A percentile compares a stretch with the other conserved stretches of the same genome.
Conservation (phyloP, 2,113 vertebrate genomes). For the Paratilapia polleni region DNA sequence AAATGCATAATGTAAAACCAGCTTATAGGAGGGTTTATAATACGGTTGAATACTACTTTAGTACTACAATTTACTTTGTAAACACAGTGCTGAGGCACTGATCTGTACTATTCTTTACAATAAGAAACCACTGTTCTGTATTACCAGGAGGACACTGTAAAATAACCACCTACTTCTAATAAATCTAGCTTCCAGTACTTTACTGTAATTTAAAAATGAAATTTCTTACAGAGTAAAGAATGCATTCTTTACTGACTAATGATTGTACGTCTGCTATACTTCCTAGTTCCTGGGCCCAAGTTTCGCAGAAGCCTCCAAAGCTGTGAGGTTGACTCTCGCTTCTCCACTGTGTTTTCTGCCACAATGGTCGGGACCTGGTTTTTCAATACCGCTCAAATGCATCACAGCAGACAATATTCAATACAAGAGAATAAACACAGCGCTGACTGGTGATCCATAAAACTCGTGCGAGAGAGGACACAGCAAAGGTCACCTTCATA, state of each 20-base stretch:
- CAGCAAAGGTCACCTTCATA: slow-evolving; percentile 84
- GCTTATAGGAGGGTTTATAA: not conserved
- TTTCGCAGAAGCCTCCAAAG: slow-evolving; percentile 80
- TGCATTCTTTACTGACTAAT: not conserved
- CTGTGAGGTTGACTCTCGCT: slow-evolving; percentile 75
- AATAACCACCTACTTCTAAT: not conserved
- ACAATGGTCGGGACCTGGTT: slow-evolving; percentile 85
- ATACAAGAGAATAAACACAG: slow-evolving; percentile 66
- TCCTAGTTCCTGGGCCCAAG: slow-evolving; percentile 83
- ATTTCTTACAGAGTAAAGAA: not conserved
- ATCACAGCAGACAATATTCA: slow-evolving; percentile 60
- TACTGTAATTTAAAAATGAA: not conserved
- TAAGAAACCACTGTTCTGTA: not conserved
- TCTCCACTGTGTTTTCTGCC: slow-evolving; percentile 86
- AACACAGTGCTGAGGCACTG: not conserved
- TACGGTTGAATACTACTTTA: not conserved
- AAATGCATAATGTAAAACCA: not conserved
- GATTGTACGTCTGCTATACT: not conserved
- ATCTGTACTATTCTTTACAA: not conserved
- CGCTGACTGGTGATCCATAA: slow-evolving; percentile 81
- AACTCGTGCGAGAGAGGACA: slow-evolving; percentile 63
- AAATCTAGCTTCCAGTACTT: not conserved
- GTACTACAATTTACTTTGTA: not conserved
- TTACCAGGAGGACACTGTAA: not conserved
- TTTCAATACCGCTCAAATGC: slow-evolving; percentile 82